Conservation (phyloP, 2,888 invertebrate genomes). For the Endotricha flammealis region DNA sequence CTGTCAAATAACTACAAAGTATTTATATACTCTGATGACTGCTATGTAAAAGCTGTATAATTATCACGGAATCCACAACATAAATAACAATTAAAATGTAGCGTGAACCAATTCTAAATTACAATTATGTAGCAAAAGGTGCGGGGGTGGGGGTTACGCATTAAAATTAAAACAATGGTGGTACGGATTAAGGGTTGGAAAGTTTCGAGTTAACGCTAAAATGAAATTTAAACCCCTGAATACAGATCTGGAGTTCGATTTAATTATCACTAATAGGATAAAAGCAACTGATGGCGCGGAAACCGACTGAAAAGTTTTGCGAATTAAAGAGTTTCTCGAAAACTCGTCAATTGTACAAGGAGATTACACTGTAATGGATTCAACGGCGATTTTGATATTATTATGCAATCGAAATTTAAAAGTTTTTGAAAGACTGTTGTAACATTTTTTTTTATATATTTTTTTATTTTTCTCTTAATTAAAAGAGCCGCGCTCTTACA, state of each 20-base stretch:
- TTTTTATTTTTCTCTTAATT: too few relatives aligned
- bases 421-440: too few relatives aligned
- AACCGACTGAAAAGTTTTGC: constrained; percentile 39
- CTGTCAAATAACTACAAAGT: too few relatives aligned
- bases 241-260: constrained; percentile 47
- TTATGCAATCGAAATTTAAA: too few relatives aligned
- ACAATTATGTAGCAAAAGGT: constrained; percentile 4
- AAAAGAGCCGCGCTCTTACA: too few relatives aligned
- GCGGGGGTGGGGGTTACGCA: constrained; percentile 5
- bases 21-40: too few relatives aligned
- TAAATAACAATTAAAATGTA: constrained; percentile 8
- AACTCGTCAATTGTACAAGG: constrained; percentile 25
- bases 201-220: constrained; percentile 40
- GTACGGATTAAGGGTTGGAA: constrained; percentile 22
- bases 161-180: constrained; percentile 24
- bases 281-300: constrained; percentile 49
- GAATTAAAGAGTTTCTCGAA: constrained; percentile 37
- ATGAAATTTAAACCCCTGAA: constrained; percentile 50
- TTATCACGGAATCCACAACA: too few relatives aligned
- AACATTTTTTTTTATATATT: too few relatives aligned
- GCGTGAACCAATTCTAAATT: constrained; percentile 6
- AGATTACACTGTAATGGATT: neutral
- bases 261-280: constrained; percentile 66
- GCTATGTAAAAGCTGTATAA: too few relatives aligned
- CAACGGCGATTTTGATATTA: neutral